Evolutionary conservation across 2,888 invertebrate species (phyloP), one percentile per base, ranked within the genome.

Genomic region (Dexiosoma caninum): DNA sequence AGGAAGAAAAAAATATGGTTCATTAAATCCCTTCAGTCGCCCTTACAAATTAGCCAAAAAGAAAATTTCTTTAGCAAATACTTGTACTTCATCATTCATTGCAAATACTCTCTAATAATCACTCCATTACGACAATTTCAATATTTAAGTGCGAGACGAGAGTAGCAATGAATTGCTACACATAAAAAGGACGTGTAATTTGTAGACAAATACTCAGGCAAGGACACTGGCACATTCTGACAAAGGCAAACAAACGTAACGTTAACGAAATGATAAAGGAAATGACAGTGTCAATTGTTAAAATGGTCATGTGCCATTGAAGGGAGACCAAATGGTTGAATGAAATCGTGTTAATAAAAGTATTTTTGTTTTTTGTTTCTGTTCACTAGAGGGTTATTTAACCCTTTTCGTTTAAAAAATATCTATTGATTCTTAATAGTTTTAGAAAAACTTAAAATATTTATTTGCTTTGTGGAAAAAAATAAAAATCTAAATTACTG

Each of bases 251-350:
- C 16, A 60, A 72, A 67, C 53, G 53, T 51, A 75, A 53, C 27
- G 42, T 60, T 67, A 70, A 76, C 69, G 59, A 66, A 40, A 55
- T 23, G 21, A n/a, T n/a, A n/a, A n/a, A 71, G 81, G 76, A 76
- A 76, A 77, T 77, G 81, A 62, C 76, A 72, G 72, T 77, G 72
- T 72, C 81, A 77, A 81, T 81, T 81, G 77, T 72, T 69, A 77
- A 76, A 81, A 67, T 42, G 72, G 81, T 81, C 81, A 77, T 81
- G 72, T 72, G 30, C 70, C 66, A 77, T 12, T 49, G 40, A 14
- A 55, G 32, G 35, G 16, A 40, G 55, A 49, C 21, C 27, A 49
- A 55, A 32, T 21, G 40, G 37, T 27, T 23, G 42, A 32, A 16
- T 53, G 55, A 19, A 46, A 12, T n/a, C 0, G 8, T 21, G 19